Evolutionary conservation across 2,113 vertebrate genomes (phyloP).

Genomic region (Bostrychus sinensis): DNA sequence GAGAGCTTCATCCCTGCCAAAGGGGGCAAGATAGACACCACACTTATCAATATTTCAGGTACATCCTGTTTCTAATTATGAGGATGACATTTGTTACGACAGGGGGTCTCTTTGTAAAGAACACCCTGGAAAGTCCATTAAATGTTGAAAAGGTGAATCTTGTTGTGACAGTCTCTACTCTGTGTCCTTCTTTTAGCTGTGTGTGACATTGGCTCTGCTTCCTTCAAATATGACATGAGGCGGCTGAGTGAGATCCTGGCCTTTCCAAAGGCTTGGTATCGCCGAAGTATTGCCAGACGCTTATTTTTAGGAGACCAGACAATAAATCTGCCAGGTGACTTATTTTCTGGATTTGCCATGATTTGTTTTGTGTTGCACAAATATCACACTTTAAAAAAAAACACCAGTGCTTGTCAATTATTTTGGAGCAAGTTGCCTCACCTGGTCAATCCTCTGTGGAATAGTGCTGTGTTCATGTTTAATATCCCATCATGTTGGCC

Average conservation of each 20-base stretch:
- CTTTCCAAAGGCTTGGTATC: constrained; percentile 97
- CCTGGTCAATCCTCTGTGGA: background rate
- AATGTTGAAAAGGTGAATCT: constrained; percentile 5
- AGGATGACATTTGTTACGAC: background rate
- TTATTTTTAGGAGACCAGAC: constrained; percentile 98
- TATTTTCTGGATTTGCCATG: background rate
- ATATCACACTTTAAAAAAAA: background rate
- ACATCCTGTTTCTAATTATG: constrained; percentile 12
- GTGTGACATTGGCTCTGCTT: constrained; percentile 98
- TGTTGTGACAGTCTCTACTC: background rate
- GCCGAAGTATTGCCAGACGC: constrained; percentile 94
- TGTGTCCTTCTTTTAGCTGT: constrained; percentile 82
- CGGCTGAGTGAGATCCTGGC: constrained; percentile 97
- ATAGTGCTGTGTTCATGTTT: constrained; percentile 26
- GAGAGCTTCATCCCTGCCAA: constrained; percentile 88
- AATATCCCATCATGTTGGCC: constrained; percentile 25
- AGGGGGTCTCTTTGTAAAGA: background rate
- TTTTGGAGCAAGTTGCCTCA: background rate
- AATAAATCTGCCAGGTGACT: constrained; percentile 89
- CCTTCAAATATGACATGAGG: constrained; percentile 98
- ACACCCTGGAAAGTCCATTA: constrained; percentile 2
- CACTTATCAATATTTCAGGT: constrained; percentile 99
- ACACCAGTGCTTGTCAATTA: background rate
- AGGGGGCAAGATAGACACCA: constrained; percentile 94
- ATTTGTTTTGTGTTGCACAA: background rate